Base-by-base conservation (phyloP, 2,888 invertebrate genomes). In the Chrysolina americana region DNA sequence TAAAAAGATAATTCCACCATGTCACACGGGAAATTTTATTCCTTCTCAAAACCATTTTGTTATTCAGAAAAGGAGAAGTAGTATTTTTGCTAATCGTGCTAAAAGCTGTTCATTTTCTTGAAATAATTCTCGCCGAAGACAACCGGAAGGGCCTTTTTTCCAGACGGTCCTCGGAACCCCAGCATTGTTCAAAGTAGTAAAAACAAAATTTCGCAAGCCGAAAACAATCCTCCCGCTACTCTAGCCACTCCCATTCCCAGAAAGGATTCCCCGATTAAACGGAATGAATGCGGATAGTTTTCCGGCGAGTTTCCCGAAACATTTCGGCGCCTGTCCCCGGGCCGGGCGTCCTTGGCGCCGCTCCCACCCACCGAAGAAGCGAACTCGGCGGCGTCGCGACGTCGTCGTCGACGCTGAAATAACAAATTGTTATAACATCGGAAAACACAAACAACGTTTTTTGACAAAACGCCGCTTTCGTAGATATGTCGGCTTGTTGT, bases 371-470 rank as follows among this genome's bases (percentile, higher is more conserved):
- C 70, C 80, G 73, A 68, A 48, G 65, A 10, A 48, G 36, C 72
- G 72, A 65, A 68, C 70, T 65, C 77, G 66, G 65, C 72, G 77
- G 78, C 76, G 74, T 70, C 76, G 76, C 80, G 81, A 73, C 78
- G 77, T 65, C 78, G 74, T 68, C 83, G 78, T 76, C 81, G 83
- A 83, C 83, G 83, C 82, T 83, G 81, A 84, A 86, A 86, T 86
- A 86, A 86, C 86, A 86, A 86, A 86, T 86, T 86, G 86, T 86
- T 86, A 85, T 86, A 86, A 85, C 84, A 81, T 77, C 76, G 78
- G 82, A 82, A 85, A 85, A 84, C 83, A 82, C 80, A 78, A 78
- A 76, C 77, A 80, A 79, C 66, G 76, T 84, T 83, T 83, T 82
- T 80, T 77, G 74, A 70, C 66, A 74, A 74, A 76, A 73, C 65